These are phyloP conservation scores for Strix occidentalis DNA, from an alignment of 2,797 vertebrate genomes.

Conservation along the genomic window DNA sequence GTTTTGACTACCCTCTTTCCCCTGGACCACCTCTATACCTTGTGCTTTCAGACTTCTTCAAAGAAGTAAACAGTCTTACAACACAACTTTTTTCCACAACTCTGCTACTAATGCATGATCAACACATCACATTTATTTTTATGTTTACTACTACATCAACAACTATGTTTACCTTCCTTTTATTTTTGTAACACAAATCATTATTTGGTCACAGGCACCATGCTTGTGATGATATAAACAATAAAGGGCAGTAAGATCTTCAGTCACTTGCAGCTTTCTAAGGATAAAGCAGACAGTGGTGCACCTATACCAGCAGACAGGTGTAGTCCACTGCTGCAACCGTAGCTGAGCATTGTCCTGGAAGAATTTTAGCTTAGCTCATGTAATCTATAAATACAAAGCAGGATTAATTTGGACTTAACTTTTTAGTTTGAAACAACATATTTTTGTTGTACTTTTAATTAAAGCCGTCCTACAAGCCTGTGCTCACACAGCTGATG, in stretches of 20 bases:
- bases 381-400: not conserved
- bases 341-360: not conserved
- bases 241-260: not conserved
- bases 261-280: not conserved
- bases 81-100: not conserved
- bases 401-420: not conserved
- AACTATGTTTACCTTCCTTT: not conserved
- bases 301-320: not conserved
- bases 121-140: not conserved
- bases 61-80: not conserved
- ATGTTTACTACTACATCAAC: not conserved
- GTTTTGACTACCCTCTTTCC: not conserved
- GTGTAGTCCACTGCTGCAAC: rapidly evolving
- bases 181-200: not conserved
- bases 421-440: not conserved
- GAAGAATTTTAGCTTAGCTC: not conserved
- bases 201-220: not conserved
- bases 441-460: not conserved
- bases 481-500: not conserved
- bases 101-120: not conserved
- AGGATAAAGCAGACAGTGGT: not conserved
- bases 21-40: not conserved
- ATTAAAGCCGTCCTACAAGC: not conserved
- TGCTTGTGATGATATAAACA: not conserved
- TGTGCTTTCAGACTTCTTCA: not conserved